Evolutionary conservation across 2,797 vertebrate genomes (phyloP).

Genomic region (Gymnodraco acuticeps): DNA sequence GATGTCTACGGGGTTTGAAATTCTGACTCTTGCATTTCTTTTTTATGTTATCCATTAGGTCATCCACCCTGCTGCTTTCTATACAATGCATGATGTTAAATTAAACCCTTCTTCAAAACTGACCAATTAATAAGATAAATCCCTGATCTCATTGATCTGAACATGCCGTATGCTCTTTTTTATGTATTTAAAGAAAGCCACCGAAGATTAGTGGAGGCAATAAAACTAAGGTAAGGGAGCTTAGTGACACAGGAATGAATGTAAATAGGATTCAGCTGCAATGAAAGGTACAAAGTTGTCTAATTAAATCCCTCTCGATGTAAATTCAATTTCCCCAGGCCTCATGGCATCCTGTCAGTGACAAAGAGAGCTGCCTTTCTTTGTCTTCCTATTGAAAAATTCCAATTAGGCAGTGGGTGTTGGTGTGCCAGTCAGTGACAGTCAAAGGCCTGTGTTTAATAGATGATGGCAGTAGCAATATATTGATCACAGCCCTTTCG

Average conservation of each 20-base stretch:
- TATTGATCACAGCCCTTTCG: conserved; percentile 41
- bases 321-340: conserved; percentile 74
- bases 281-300: conserved; percentile 79
- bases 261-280: conserved; percentile 72
- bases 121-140: conserved; percentile 18
- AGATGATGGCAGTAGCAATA: conserved; percentile 53
- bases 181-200: conserved; percentile 10
- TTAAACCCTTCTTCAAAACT: conserved; percentile 8
- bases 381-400: conserved; percentile 69
- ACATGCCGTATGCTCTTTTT: neutral
- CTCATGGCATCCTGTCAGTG: conserved; percentile 65
- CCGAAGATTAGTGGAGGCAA: conserved; percentile 58
- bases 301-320: conserved; percentile 75
- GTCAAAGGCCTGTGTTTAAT: conserved; percentile 48
- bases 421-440: conserved; percentile 68
- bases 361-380: conserved; percentile 64
- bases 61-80: conserved; percentile 3
- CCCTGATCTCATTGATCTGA: conserved; percentile 16
- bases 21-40: neutral
- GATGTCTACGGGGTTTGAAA: neutral
- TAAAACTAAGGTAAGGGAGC: conserved; percentile 53
- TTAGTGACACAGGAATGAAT: conserved; percentile 63
- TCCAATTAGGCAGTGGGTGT: conserved; percentile 71
- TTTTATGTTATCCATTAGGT: neutral
- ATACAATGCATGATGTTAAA: neutral